Evolutionary conservation across 1,140 invertebrate species (phyloP).

Genomic region (Apis dorsata): DNA sequence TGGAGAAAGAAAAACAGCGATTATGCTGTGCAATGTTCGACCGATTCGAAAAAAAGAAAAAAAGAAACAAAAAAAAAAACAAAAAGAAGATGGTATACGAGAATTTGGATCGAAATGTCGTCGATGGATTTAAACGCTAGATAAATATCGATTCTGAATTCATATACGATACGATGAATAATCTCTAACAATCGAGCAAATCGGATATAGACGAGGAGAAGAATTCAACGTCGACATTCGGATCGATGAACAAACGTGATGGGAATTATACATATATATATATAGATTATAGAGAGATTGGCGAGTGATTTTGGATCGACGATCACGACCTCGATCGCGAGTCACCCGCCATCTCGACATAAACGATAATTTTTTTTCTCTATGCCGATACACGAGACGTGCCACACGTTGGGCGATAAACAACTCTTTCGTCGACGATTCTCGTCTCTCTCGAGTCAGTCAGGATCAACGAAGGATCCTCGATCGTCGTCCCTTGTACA

Average conservation of each 20-base stretch:
- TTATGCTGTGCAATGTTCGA: conserved; percentile 6
- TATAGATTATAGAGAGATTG: too few species aligned
- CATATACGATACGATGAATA: conserved; percentile 19
- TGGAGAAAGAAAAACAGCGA: too few species aligned
- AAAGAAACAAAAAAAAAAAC: too few species aligned
- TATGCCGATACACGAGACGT: too few species aligned
- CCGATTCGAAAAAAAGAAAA: not conserved
- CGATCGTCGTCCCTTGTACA: conserved; percentile 65
- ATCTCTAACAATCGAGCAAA: conserved; percentile 15
- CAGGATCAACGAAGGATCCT: too few species aligned
- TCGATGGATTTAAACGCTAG: conserved; percentile 19
- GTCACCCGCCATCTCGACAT: conserved; percentile 30
- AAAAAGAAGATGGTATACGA: conserved; percentile 18
- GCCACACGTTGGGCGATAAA: too few species aligned
- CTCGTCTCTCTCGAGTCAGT: too few species aligned
- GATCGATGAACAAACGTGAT: conserved; percentile 35
- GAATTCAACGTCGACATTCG: conserved; percentile 16
- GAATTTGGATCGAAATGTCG: conserved; percentile 30
- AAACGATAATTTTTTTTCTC: not conserved
- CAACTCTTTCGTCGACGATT: too few species aligned
- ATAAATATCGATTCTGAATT: conserved; percentile 26
- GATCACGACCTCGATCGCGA: conserved; percentile 43
- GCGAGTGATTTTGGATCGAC: conserved; percentile 55
- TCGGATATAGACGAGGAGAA: not conserved
- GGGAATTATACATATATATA: too few species aligned